Evolutionary conservation across 2,888 invertebrate species (phyloP), one percentile per base, ranked within the genome.

Genomic region (Patella pellucida): DNA sequence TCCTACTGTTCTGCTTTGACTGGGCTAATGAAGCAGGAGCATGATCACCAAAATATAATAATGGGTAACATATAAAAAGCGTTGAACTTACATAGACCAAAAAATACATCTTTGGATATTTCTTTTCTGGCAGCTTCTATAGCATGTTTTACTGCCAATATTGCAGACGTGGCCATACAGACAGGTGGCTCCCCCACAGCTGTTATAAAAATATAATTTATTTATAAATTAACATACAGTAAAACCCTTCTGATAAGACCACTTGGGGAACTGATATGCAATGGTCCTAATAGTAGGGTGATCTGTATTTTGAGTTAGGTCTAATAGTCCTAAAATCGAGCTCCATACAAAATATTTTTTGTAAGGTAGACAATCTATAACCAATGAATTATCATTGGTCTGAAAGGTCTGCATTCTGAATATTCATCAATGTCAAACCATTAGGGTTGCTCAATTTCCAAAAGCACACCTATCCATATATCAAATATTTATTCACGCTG

Each of bases 161-260:
- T 78, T 1, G 81, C 85, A 11, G 86, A 83, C 23, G 84, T 81
- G 19, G 82, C 78, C 84, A 88, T 85, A 72, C 83, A 84, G 19
- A 87, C 76, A 0, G 89, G 88, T 4, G 89, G 89, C 73, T 89
- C 89, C 15, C 87, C 88, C 67, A 83, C 80, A 52, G 86, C 88
- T 88, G 76, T 5, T 74, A 31, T 62, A 50, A 72, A 27, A 73
- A 54, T n/a, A 68, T 3, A 71, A 19, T 62, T 27, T 67, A 1
- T 15, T n/a, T 41, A 23, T 16, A 16, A 52, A 52, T 16, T 19
- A 19, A 62, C 27, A 16, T 1, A 19, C 54, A 52, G 19, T 31
- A 23, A 41, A 70, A 50, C 0, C n/a, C 15, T 70, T 50, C 31
- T 7, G 31, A 23, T 16, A 70, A 68, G 15, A 27, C 68, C 23